Percentiles rank a stretch among this genome's conserved stretches.
Conservation (phyloP, 2,888 invertebrate species). For the Orthonevra nobilis region DNA sequence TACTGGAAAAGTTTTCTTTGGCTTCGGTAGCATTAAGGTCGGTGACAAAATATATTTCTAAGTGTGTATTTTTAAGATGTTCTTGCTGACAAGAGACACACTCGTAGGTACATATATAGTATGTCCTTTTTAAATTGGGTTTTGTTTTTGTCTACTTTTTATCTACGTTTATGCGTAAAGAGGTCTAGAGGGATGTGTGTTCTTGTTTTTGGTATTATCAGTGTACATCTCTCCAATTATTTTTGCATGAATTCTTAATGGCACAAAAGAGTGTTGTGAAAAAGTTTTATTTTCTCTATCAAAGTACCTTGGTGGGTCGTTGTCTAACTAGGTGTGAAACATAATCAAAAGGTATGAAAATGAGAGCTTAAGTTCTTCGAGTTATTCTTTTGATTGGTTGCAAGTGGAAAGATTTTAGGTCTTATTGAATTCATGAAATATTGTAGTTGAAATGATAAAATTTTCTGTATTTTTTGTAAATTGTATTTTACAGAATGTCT, state of each 20-base stretch:
- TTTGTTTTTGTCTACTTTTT: too few species aligned
- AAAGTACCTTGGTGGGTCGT: background rate
- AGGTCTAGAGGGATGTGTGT: slow-evolving; percentile 20
- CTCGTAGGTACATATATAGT: background rate
- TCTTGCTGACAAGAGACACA: slow-evolving; percentile 44
- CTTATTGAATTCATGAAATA: too few species aligned
- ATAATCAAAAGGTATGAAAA: too few species aligned
- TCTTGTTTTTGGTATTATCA: slow-evolving; percentile 19
- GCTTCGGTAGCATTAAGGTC: slow-evolving; percentile 34
- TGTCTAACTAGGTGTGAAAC: background rate
- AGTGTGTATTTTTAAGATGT: slow-evolving; percentile 29
- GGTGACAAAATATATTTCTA: background rate
- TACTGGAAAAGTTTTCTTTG: slow-evolving; percentile 55
- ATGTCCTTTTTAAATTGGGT: background rate
- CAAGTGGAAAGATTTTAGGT: too few species aligned
- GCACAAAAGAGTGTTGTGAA: slow-evolving; percentile 15
- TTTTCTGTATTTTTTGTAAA: too few species aligned
- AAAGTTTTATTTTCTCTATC: slow-evolving; percentile 4
- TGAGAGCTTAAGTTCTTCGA: too few species aligned
- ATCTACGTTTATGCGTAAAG: slow-evolving; percentile 8
- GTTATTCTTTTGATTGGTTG: too few species aligned
- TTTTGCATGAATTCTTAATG: slow-evolving; percentile 62
- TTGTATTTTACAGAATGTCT: too few species aligned
- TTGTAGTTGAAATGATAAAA: too few species aligned
- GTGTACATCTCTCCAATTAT: slow-evolving; percentile 55